Conservation (phyloP, 1,140 invertebrate species). For the Drosophila nasuta region DNA sequence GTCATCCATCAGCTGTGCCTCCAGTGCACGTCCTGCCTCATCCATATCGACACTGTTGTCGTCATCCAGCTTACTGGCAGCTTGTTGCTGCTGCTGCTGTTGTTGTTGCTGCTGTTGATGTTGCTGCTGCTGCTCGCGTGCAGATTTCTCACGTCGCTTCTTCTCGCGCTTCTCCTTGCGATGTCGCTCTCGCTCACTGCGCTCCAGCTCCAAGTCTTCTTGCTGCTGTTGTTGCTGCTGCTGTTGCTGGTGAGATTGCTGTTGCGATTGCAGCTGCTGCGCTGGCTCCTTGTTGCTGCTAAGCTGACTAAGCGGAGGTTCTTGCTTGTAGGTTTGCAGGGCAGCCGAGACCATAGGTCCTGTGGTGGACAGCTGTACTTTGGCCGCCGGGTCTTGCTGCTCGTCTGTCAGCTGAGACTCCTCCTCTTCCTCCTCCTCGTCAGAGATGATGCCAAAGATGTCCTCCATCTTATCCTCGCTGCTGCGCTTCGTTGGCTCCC, state of each 20-base stretch:
- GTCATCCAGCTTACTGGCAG: constrained; percentile 86
- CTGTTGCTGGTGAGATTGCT: constrained; percentile 36
- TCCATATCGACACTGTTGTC: constrained; percentile 92
- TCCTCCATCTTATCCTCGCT: constrained; percentile 93
- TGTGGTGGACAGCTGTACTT: constrained; percentile 56
- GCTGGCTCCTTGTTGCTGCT: constrained; percentile 54
- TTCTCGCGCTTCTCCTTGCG: constrained; percentile 88
- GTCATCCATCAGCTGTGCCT: constrained; percentile 91
- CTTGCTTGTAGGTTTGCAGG: constrained; percentile 79
- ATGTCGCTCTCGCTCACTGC: constrained; percentile 72
- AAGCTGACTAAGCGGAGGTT: constrained; percentile 48
- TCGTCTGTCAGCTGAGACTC: constrained; percentile 79
- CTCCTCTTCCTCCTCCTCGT: constrained; percentile 90
- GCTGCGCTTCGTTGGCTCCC: constrained; percentile 60
- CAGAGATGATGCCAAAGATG: constrained; percentile 94
- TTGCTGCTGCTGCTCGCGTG: constrained; percentile 67
- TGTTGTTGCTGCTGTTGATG: constrained; percentile 72
- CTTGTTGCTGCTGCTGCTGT: constrained; percentile 66
- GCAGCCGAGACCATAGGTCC: constrained; percentile 81
- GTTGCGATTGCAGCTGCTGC: constrained; percentile 36
- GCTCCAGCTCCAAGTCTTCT: constrained; percentile 43
- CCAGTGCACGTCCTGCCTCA: constrained; percentile 91
- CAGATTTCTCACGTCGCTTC: constrained; percentile 87
- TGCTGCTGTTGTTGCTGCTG: constrained; percentile 37
- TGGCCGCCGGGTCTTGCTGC: constrained; percentile 28